These are phyloP conservation scores for Callorhinus ursinus DNA, from an alignment of 2,113 vertebrate species.

Conservation along the genomic window DNA sequence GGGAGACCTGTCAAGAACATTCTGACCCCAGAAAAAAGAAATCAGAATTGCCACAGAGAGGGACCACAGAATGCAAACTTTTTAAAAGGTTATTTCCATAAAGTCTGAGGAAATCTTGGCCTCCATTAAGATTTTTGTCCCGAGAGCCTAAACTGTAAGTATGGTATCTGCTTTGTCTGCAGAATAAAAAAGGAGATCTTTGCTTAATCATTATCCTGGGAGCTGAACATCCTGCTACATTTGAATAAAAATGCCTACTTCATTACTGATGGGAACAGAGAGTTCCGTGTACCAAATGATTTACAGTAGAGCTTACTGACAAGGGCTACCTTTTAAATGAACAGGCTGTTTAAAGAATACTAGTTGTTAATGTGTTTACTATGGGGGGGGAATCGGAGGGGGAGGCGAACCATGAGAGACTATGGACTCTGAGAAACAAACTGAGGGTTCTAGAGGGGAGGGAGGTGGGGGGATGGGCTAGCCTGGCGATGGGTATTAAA, in stretches of 20 bases:
- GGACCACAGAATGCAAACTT: conserved; percentile 73
- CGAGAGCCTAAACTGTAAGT: conserved; percentile 71
- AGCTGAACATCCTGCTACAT: conserved; percentile 76
- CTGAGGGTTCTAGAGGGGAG: too few relatives aligned
- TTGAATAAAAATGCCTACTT: conserved; percentile 76
- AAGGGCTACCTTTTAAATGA: conserved; percentile 65
- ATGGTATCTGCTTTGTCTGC: conserved; percentile 77
- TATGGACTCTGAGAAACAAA: too few relatives aligned
- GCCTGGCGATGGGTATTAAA: too few relatives aligned
- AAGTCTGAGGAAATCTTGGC: conserved; percentile 77
- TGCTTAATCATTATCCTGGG: conserved; percentile 72
- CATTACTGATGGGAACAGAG: conserved; percentile 77
- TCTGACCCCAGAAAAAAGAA: conserved; percentile 71
- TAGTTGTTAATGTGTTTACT: conserved; percentile 51
- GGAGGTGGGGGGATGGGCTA: too few relatives aligned
- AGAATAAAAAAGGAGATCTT: conserved; percentile 76
- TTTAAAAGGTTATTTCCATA: conserved; percentile 81
- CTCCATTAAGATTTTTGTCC: conserved; percentile 79
- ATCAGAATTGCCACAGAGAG: conserved; percentile 73
- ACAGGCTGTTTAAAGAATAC: conserved; percentile 33
- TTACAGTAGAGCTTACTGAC: conserved; percentile 41
- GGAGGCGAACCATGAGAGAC: too few relatives aligned
- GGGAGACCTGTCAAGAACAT: conserved; percentile 71
- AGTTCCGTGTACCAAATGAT: conserved; percentile 65
- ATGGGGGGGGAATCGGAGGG: not conserved